Conservation (phyloP, 2,888 invertebrate species). For the Nineta flava region DNA sequence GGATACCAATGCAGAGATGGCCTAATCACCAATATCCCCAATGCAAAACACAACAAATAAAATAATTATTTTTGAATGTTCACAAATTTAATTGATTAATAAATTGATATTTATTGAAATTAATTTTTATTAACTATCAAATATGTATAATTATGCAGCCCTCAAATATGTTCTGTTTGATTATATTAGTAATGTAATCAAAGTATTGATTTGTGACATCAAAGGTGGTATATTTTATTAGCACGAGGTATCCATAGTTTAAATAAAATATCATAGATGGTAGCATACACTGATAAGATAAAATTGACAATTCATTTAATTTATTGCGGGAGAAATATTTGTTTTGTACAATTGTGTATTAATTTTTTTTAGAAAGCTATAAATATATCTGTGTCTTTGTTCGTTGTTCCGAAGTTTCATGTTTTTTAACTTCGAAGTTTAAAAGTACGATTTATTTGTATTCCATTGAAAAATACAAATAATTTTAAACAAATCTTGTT, state of each 20-base stretch:
- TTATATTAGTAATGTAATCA: background rate
- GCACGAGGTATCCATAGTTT: background rate
- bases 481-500: no score
- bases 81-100: no score
- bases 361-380: no score
- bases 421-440: no score
- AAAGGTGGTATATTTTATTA: background rate
- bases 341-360: no score
- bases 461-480: no score
- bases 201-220: background rate
- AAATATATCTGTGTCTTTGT: no score
- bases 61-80: background rate
- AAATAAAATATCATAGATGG: background rate
- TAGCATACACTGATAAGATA: background rate
- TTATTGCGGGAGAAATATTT: conserved; percentile 22
- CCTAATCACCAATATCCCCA: conserved; percentile 1
- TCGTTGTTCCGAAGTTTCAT: no score
- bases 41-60: background rate
- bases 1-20: conserved; percentile 6
- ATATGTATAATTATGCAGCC: background rate
- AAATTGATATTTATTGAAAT: no score
- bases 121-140: background rate
- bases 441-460: no score
- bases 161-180: no score
- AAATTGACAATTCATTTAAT: conserved; percentile 18